Evolutionary conservation across 2,797 vertebrate species (phyloP).

Genomic region (Dipus sagitta): DNA sequence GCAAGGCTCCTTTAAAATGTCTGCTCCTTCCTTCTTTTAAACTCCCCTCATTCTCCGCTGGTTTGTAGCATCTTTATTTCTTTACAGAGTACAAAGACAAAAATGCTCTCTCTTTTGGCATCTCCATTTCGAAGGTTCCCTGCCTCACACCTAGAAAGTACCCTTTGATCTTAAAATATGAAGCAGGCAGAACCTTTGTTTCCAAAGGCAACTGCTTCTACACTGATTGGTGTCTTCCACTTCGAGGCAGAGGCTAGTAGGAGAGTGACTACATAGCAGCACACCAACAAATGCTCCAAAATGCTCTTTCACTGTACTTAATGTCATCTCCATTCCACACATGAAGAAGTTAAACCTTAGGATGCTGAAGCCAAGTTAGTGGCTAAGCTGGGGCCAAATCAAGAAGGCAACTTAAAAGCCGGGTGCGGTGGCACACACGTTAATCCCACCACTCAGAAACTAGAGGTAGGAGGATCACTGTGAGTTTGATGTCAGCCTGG

Average conservation of each 20-base stretch:
- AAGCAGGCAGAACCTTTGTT: neutral
- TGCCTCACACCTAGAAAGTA: neutral
- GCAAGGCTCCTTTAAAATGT: neutral
- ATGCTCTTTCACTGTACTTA: neutral
- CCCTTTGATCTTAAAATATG: constrained; percentile 38
- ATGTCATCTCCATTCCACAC: neutral
- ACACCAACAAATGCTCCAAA: no score
- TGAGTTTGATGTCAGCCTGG: no score
- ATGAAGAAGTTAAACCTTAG: neutral
- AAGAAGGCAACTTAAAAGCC: neutral
- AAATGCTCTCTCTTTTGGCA: neutral
- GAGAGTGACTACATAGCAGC: neutral
- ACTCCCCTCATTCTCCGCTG: neutral
- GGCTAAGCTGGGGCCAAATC: neutral
- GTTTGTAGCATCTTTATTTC: neutral
- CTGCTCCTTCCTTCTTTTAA: neutral
- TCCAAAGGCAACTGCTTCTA: neutral
- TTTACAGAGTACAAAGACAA: neutral
- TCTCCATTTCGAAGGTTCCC: neutral
- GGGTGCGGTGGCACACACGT: no score
- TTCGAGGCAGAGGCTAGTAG: neutral
- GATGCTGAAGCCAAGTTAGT: neutral
- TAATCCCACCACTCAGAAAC: no score
- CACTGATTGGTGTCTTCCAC: no score
- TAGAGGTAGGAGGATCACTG: no score